Conservation (phyloP, 2,113 vertebrate species). For the Lepisosteus oculatus region DNA sequence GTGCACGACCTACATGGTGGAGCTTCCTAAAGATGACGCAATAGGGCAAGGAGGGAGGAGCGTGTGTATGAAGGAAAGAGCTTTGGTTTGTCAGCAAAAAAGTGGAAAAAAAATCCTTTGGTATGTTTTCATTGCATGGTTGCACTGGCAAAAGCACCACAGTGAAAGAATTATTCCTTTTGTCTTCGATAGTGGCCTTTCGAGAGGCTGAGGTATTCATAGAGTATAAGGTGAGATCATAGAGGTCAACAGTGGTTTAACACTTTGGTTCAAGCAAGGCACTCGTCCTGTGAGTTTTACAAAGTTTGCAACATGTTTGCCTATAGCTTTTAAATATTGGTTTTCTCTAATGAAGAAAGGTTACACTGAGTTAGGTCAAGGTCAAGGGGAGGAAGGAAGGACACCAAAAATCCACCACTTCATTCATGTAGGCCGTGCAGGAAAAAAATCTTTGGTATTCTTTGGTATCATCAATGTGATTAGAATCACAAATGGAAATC, state of each 20-base stretch:
- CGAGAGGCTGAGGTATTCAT: slow-evolving; percentile 99
- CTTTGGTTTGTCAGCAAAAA: slow-evolving; percentile 96
- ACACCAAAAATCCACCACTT: slow-evolving; percentile 79
- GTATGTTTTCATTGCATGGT: slow-evolving; percentile 98
- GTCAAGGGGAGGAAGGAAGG: slow-evolving; percentile 35
- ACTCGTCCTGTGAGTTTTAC: slow-evolving; percentile 98
- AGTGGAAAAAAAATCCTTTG: slow-evolving; percentile 84
- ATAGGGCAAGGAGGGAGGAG: slow-evolving; percentile 42
- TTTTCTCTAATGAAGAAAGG: slow-evolving; percentile 72
- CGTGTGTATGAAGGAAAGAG: slow-evolving; percentile 59
- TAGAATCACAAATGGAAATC: slow-evolving; percentile 98
- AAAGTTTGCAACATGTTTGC: slow-evolving; percentile 87
- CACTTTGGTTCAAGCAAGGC: slow-evolving; percentile 99
- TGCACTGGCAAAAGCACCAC: slow-evolving; percentile 95
- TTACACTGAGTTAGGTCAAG: slow-evolving; percentile 55
- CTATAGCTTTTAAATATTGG: slow-evolving; percentile 67
- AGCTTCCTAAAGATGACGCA: slow-evolving; percentile 56
- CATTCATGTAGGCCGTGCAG: slow-evolving; percentile 87
- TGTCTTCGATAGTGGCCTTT: slow-evolving; percentile 92
- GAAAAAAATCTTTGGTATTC: slow-evolving; percentile 96
- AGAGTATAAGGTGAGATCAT: slow-evolving; percentile 89
- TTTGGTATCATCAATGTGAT: slow-evolving; percentile 99
- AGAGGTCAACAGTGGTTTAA: slow-evolving; percentile 99
- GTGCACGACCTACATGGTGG: slow-evolving; percentile 86
- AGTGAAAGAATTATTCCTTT: slow-evolving; percentile 88